A percentile compares a stretch with the other conserved stretches of the same genome.
Conservation (phyloP, 2,888 invertebrate genomes). For the Drosophila histrio region DNA sequence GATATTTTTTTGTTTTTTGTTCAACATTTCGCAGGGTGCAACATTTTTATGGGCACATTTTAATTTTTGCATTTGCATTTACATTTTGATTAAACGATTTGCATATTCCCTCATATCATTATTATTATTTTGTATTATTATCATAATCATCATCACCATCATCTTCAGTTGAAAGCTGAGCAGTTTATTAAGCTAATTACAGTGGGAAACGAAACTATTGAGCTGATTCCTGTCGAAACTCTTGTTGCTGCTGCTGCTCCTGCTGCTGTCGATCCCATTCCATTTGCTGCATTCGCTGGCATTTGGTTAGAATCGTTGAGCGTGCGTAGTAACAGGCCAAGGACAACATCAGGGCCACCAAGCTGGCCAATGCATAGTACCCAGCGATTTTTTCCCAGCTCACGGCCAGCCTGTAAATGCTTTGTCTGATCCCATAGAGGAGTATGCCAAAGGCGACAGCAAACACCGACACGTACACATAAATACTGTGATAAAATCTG, state of each 20-base stretch:
- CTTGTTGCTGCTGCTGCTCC: neutral
- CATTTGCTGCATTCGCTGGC: neutral
- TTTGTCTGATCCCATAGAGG: slow-evolving; percentile 4
- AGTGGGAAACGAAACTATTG: neutral
- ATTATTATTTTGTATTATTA: neutral
- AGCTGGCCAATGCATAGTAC: slow-evolving; percentile 16
- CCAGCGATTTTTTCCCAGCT: slow-evolving; percentile 8
- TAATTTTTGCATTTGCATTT: slow-evolving; percentile 70
- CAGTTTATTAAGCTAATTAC: neutral
- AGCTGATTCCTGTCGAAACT: neutral
- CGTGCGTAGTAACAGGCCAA: slow-evolving; percentile 3
- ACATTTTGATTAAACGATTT: slow-evolving; percentile 78
- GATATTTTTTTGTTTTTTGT: neutral
- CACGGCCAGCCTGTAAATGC: slow-evolving; percentile 14
- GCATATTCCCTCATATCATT: slow-evolving; percentile 45
- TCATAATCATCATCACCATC: neutral
- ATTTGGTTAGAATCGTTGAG: neutral
- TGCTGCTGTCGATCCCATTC: neutral
- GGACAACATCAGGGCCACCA: slow-evolving; percentile 11
- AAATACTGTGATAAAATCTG: slow-evolving; percentile 22
- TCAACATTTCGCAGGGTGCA: slow-evolving; percentile 28
- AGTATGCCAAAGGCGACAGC: neutral
- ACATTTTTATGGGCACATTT: slow-evolving; percentile 65
- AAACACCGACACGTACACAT: slow-evolving; percentile 15
- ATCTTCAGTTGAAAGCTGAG: neutral